A percentile compares a stretch with the other conserved stretches of the same genome.
Evolutionary conservation across 64 coral and sea anemone species (phyloP).

Genomic region (Exaiptasia diaphana): DNA sequence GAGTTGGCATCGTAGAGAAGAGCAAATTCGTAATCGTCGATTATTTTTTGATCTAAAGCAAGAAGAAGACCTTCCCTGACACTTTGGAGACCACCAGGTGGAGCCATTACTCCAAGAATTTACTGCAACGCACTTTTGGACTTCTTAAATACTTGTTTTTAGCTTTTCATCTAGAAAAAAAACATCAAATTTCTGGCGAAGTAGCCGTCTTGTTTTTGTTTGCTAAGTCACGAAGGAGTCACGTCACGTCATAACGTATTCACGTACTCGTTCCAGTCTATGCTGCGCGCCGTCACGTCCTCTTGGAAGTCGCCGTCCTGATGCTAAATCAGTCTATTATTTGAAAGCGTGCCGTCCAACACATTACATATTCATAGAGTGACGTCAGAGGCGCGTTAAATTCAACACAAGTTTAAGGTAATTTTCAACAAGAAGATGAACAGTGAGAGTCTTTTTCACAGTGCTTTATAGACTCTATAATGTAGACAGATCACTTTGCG

Average conservation of each 20-base stretch:
- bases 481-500: too few species aligned
- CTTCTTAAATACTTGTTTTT: background rate
- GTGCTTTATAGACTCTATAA: too few species aligned
- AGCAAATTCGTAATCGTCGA: constrained; percentile 31
- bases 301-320: background rate
- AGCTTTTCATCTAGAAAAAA: background rate
- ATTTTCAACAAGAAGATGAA: too few species aligned
- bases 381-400: too few species aligned
- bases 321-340: background rate
- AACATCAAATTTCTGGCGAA: background rate
- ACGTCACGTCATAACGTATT: background rate
- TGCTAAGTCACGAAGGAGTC: background rate
- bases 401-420: too few species aligned
- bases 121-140: background rate
- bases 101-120: background rate
- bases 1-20: constrained; percentile 26
- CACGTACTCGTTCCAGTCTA: background rate
- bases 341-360: too few species aligned
- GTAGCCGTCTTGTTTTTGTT: background rate
- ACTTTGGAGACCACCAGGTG: background rate
- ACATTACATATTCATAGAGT: too few species aligned
- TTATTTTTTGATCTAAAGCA: constrained; percentile 22
- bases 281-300: background rate
- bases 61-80: constrained; percentile 29
- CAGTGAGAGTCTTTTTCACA: too few species aligned